Percentiles rank a stretch among this genome's conserved stretches.
These are phyloP conservation scores for Anthopleura xanthogrammica DNA, from an alignment of 92 coral and sea anemone species.

Conservation along the genomic window DNA sequence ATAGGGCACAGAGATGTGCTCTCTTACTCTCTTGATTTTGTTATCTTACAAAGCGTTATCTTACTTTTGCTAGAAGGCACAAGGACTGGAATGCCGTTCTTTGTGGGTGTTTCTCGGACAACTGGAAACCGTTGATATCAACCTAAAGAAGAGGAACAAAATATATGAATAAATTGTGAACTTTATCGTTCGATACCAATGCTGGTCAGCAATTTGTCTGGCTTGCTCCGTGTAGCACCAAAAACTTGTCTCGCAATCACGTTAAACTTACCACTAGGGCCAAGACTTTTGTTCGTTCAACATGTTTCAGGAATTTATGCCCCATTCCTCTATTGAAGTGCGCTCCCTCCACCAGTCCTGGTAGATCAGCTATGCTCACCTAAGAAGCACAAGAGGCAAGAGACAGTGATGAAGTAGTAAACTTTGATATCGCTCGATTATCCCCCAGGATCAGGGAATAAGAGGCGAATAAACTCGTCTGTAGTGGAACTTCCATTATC, in stretches of 20 bases:
- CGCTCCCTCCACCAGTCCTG: constrained; percentile 95
- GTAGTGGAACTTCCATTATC: too few relatives aligned
- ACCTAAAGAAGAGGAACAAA: constrained; percentile 44
- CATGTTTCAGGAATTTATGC: constrained; percentile 84
- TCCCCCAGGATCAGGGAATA: too few relatives aligned
- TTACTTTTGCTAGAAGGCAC: constrained; percentile 81
- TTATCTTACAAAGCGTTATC: neutral
- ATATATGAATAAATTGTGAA: neutral
- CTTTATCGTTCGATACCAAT: neutral
- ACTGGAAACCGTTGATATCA: constrained; percentile 91
- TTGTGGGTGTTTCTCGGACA: constrained; percentile 64
- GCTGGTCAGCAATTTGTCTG: too few relatives aligned
- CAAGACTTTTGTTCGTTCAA: constrained; percentile 74
- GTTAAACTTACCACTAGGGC: constrained; percentile 78
- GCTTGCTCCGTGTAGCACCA: too few relatives aligned
- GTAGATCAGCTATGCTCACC: constrained; percentile 93
- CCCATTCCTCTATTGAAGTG: constrained; percentile 89
- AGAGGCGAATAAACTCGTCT: too few relatives aligned
- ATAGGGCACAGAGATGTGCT: too few relatives aligned
- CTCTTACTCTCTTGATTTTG: too few relatives aligned
- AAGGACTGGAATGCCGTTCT: constrained; percentile 88
- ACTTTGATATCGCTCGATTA: too few relatives aligned
- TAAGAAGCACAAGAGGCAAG: constrained; percentile 23
- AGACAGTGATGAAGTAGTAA: neutral
- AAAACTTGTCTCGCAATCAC: too few relatives aligned